Conservation (phyloP, 2,797 vertebrate species). For the Ctenosaura bakeri region DNA sequence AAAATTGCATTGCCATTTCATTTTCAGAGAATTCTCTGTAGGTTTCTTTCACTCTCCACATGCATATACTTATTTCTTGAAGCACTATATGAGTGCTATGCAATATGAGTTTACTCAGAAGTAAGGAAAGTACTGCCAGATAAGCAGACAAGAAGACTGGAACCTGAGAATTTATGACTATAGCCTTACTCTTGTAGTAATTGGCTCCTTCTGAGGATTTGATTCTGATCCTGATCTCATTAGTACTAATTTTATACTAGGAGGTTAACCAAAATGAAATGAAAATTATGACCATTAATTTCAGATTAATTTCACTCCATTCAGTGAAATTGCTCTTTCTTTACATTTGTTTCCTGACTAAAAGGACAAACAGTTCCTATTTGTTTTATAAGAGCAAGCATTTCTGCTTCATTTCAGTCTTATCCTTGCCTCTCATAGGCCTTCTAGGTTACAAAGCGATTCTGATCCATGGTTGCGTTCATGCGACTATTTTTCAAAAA, state of each 20-base stretch:
- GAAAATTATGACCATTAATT: slow-evolving; percentile 11
- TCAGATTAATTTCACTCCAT: slow-evolving; percentile 16
- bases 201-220: background rate
- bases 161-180: background rate
- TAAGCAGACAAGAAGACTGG: background rate
- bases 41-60: background rate
- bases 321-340: slow-evolving; percentile 5
- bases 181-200: too few relatives aligned
- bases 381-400: background rate
- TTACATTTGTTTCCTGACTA: background rate
- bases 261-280: background rate
- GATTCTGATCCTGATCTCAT: background rate
- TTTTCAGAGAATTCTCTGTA: background rate
- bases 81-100: too few relatives aligned
- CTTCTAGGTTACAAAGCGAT: slow-evolving; percentile 9
- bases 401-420: background rate
- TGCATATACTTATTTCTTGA: background rate
- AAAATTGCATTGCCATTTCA: background rate
- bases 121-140: background rate
- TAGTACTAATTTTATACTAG: background rate
- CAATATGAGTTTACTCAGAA: background rate
- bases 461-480: background rate
- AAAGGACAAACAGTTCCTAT: background rate
- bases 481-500: slow-evolving; percentile 22
- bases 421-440: background rate